phyloP scores from a whole-genome alignment of 2,113 vertebrate species.

The Aldabrachelys gigantea region DNA sequence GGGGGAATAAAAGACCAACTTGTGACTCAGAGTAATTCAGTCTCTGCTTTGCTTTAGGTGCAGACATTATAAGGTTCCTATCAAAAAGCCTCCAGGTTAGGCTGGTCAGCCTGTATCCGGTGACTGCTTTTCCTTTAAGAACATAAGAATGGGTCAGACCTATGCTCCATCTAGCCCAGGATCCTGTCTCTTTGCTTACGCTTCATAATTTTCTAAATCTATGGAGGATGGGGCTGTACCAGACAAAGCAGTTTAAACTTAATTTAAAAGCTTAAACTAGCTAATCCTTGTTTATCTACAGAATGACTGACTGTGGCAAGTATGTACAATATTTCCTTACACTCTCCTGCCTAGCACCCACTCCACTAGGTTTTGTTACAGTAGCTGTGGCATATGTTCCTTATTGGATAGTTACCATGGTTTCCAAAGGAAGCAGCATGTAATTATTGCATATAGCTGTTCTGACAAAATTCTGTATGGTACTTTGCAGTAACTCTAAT shows the following conservation, averaged over 20 bases:
- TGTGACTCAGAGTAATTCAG: not conserved
- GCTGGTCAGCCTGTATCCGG: not conserved
- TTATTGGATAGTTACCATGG: slow-evolving; percentile 73
- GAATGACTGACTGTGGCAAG: slow-evolving; percentile 42
- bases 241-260: slow-evolving; percentile 35
- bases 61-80: not conserved
- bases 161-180: not conserved
- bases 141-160: not conserved
- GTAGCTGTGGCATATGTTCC: slow-evolving; percentile 57
- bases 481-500: slow-evolving; percentile 64
- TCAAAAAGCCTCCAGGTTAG: slow-evolving; percentile 25
- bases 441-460: slow-evolving; percentile 71
- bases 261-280: slow-evolving; percentile 62
- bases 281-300: slow-evolving; percentile 1
- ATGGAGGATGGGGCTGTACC: not conserved
- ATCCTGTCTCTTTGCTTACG: not conserved
- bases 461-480: slow-evolving; percentile 72
- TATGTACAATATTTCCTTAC: slow-evolving; percentile 54
- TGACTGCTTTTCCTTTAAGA: not conserved
- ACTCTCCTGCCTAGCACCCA: slow-evolving; percentile 48
- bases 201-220: not conserved
- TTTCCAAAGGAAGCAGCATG: slow-evolving; percentile 69
- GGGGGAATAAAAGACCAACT: not conserved
- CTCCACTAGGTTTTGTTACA: slow-evolving; percentile 51
- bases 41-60: slow-evolving; percentile 26